These are phyloP conservation scores for Speoplatyrhinus poulsoni DNA, from an alignment of 2,113 vertebrate genomes.

Conservation along the genomic window DNA sequence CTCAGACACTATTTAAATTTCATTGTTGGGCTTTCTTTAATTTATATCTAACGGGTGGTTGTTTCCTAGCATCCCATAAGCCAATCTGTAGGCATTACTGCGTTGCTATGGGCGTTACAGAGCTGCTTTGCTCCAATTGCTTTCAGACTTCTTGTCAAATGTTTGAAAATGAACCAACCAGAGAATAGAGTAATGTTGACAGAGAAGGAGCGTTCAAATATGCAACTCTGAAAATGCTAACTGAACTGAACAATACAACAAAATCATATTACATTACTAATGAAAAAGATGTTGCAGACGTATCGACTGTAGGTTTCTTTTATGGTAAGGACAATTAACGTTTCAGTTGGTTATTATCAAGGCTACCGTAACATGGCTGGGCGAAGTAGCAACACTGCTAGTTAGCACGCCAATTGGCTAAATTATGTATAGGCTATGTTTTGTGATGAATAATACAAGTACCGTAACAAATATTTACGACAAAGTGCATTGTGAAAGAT, in stretches of 20 bases:
- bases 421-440: too few species aligned
- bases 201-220: neutral
- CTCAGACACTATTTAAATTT: neutral
- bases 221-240: too few species aligned
- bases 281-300: neutral
- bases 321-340: conserved; percentile 37
- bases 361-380: neutral
- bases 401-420: neutral
- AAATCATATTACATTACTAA: neutral
- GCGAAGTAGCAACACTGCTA: neutral
- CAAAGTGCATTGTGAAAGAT: too few species aligned
- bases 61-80: too few species aligned
- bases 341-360: neutral
- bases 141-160: conserved; percentile 2
- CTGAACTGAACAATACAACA: too few species aligned
- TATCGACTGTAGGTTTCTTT: neutral
- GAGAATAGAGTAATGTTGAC: neutral
- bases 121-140: conserved; percentile 32
- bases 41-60: too few species aligned
- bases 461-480: too few species aligned
- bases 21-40: neutral
- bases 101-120: conserved; percentile 42
- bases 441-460: too few species aligned
- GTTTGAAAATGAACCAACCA: conserved; percentile 37
- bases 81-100: neutral